Evolutionary conservation across 2,797 vertebrate species (phyloP).

Genomic region (Chaunax sp.): DNA sequence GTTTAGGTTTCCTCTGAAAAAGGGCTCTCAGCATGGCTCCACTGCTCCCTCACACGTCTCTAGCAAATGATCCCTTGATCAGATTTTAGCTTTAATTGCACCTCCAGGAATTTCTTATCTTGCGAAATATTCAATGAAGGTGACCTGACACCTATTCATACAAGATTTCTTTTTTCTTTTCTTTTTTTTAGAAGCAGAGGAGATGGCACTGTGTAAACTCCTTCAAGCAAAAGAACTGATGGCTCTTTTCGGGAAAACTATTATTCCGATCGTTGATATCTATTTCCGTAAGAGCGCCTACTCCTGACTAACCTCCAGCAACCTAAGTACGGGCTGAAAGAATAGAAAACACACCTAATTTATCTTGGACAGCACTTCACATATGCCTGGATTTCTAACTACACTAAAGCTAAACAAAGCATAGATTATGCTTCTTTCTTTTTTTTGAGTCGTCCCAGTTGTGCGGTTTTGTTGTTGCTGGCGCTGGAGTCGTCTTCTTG

Average conservation of each 20-base stretch:
- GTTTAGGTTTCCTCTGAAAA: slow-evolving; percentile 80
- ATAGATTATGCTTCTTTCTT: background rate
- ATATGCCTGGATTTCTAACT: slow-evolving; percentile 14
- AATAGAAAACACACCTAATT: slow-evolving; percentile 37
- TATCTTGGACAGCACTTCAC: slow-evolving; percentile 1
- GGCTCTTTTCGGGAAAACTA: slow-evolving; percentile 16
- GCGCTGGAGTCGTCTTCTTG: background rate
- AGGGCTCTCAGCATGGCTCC: slow-evolving; percentile 78
- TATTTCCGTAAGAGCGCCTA: slow-evolving; percentile 19
- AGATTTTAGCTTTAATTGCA: slow-evolving; percentile 1
- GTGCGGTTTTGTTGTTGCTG: slow-evolving; percentile 11
- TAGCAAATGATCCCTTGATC: background rate
- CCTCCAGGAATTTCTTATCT: background rate
- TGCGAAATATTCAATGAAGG: background rate
- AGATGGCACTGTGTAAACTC: background rate
- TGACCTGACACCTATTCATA: background rate
- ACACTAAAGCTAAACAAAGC: slow-evolving; percentile 20
- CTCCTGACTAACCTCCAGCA: slow-evolving; percentile 18
- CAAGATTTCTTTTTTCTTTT: background rate
- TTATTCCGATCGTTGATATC: slow-evolving; percentile 27
- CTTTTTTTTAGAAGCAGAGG: slow-evolving; percentile 13
- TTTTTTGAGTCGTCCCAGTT: slow-evolving; percentile 16
- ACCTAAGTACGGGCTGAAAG: slow-evolving; percentile 25
- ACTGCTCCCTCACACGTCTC: slow-evolving; percentile 6
- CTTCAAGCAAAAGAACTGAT: slow-evolving; percentile 32